Evolutionary conservation across 2,797 vertebrate genomes (phyloP).

Genomic region (Enteromius mattozi): DNA sequence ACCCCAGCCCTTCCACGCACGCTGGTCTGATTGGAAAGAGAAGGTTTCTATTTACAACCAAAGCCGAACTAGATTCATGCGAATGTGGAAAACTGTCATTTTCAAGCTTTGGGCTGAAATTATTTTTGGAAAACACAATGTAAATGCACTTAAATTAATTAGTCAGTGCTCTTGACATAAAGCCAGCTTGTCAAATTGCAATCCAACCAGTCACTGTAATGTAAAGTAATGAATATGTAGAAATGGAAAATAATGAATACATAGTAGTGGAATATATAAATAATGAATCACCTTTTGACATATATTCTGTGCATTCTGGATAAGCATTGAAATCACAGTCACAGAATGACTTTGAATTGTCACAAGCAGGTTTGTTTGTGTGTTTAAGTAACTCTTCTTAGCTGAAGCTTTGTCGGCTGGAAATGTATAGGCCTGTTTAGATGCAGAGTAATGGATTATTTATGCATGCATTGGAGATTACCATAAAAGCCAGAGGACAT

Average conservation of each 20-base stretch:
- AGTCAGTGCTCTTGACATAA: conserved; percentile 27
- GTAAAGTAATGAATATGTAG: conserved; percentile 33
- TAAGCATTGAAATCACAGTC: conserved; percentile 11
- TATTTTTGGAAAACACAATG: conserved; percentile 4
- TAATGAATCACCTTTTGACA: conserved; percentile 10
- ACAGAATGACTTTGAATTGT: not conserved
- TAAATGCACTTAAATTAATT: conserved; percentile 36
- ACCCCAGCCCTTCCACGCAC: conserved; percentile 21
- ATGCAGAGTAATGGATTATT: conserved; percentile 30
- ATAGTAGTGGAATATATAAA: conserved; percentile 20
- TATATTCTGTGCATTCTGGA: conserved; percentile 17
- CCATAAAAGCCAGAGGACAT: conserved; percentile 27
- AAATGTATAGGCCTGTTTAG: conserved; percentile 15
- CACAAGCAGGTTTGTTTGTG: not conserved
- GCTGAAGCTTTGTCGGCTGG: conserved; percentile 14
- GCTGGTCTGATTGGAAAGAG: conserved; percentile 23
- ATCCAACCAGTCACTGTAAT: conserved; percentile 16
- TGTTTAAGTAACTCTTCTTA: conserved; percentile 3
- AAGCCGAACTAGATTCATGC: conserved; percentile 4
- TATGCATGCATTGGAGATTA: conserved; percentile 15
- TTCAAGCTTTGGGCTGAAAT: not conserved
- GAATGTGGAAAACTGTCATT: not conserved
- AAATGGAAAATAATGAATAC: conserved; percentile 24
- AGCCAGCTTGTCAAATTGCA: conserved; percentile 11
- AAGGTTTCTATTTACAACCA: conserved; percentile 21